These are phyloP conservation scores for Delichon dasypus DNA, from an alignment of 2,797 vertebrate species.

Conservation along the genomic window DNA sequence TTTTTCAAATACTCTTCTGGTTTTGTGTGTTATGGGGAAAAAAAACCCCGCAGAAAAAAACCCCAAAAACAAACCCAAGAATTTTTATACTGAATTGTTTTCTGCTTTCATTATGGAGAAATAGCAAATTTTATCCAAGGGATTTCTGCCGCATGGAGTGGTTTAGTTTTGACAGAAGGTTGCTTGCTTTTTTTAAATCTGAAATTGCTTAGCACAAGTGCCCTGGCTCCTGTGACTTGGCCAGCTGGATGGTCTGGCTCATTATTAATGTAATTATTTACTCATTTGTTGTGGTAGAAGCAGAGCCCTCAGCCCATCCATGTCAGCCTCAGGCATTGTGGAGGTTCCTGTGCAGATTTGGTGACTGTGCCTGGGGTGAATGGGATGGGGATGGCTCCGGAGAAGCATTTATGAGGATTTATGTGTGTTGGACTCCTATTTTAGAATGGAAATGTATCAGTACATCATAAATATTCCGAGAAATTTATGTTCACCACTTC, in stretches of 20 bases:
- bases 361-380: neutral
- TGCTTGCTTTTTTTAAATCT: neutral
- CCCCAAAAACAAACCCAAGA: neutral
- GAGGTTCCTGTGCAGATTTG: accelerated
- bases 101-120: neutral
- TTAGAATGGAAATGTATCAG: slow-evolving; percentile 21
- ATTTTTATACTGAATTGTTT: neutral
- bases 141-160: neutral
- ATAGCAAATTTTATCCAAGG: neutral
- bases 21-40: neutral
- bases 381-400: accelerated
- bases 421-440: neutral
- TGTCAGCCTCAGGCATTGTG: accelerated
- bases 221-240: neutral
- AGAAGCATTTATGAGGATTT: neutral
- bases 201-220: neutral
- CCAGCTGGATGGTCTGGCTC: neutral
- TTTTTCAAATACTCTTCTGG: neutral
- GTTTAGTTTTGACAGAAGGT: neutral
- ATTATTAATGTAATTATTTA: neutral
- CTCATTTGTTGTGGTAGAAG: neutral
- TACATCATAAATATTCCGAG: neutral
- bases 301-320: accelerated
- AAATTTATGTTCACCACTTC: accelerated
- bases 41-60: too few species aligned